Conservation (phyloP, 2,888 invertebrate genomes). For the Tetranychus piercei region DNA sequence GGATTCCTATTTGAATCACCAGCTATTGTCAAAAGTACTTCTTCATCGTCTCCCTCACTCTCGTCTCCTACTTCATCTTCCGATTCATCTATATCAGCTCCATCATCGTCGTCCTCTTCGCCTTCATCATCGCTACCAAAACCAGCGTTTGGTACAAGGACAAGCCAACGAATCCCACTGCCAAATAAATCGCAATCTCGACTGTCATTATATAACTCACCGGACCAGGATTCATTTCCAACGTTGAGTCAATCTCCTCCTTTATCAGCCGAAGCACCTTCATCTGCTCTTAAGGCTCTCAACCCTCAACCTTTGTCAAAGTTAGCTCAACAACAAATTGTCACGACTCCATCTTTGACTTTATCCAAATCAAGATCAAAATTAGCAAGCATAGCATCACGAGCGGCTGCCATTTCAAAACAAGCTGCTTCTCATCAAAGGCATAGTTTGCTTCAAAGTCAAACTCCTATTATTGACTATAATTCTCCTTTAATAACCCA, state of each 20-base stretch:
- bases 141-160: neutral
- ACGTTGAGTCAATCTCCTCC: neutral
- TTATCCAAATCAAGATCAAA: neutral
- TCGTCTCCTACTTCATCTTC: neutral
- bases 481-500: neutral
- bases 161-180: neutral
- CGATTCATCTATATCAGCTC: neutral
- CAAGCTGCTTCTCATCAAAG: neutral
- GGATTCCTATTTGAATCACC: conserved; percentile 18
- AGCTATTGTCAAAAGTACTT: neutral
- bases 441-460: neutral
- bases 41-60: neutral
- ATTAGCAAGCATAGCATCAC: neutral
- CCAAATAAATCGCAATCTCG: neutral
- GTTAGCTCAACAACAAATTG: neutral
- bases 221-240: neutral
- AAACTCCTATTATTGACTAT: neutral
- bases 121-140: neutral
- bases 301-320: neutral
- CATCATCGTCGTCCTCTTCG: neutral
- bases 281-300: neutral
- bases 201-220: neutral
- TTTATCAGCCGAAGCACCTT: neutral
- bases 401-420: neutral
- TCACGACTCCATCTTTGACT: neutral